phyloP scores from a whole-genome alignment of 2,797 vertebrate species.

The Sebastiscus albofasciatus region DNA sequence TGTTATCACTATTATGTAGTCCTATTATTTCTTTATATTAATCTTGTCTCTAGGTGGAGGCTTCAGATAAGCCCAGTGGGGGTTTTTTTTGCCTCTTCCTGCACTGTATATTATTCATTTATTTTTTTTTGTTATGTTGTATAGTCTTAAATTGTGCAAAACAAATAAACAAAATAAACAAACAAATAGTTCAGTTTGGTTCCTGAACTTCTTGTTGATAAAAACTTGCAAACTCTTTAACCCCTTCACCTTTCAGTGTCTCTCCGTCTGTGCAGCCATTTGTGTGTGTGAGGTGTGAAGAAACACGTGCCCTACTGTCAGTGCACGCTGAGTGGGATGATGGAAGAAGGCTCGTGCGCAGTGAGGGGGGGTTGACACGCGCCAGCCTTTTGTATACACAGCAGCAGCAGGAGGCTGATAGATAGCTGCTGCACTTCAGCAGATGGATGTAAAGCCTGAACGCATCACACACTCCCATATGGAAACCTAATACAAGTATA shows the following conservation, averaged over 20 bases:
- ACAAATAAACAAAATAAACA: no score
- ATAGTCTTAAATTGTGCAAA: no score
- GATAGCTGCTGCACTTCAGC: conserved; percentile 17
- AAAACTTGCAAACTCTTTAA: conserved; percentile 11
- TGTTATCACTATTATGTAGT: no score
- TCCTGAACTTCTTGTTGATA: not conserved
- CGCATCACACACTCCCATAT: not conserved
- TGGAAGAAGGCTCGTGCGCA: conserved; percentile 34
- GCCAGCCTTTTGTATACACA: conserved; percentile 27
- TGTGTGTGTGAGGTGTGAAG: conserved; percentile 70
- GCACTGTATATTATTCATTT: no score
- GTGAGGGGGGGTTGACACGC: conserved; percentile 45
- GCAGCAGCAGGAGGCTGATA: not conserved
- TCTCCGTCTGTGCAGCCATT: conserved; percentile 55
- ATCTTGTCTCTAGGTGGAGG: no score
- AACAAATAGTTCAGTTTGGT: not conserved
- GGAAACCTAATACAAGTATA: not conserved
- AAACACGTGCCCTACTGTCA: conserved; percentile 70
- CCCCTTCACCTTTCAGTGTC: conserved; percentile 17
- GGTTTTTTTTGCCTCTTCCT: no score
- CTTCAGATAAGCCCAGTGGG: no score
- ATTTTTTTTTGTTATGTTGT: no score
- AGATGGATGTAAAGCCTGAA: conserved; percentile 22
- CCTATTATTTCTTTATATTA: no score
- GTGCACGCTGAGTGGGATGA: conserved; percentile 1